Base-by-base conservation (phyloP, 2,888 invertebrate genomes). In the Empis livida region DNA sequence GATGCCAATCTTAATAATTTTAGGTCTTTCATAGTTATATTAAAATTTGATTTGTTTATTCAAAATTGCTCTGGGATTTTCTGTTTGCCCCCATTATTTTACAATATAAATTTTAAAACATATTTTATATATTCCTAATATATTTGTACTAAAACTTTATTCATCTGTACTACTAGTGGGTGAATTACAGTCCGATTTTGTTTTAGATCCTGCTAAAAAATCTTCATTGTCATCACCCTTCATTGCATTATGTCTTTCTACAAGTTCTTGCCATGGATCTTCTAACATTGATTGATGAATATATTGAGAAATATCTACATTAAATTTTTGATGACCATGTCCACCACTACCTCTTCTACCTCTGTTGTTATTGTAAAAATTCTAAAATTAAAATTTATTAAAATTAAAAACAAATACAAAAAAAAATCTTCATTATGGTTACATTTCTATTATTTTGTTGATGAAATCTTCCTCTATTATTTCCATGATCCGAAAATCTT, bases 251-350 rank as follows among this genome's bases (percentile, higher is more conserved):
- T 61, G 55, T 1, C 65, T 59, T 27, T 61, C 56, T 49, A 64
- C 53, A 5, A 67, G 48, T 2, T 63, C 60, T 1, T 51, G 53
- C 68, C 68, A 68, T 1, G 68, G 68, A 51, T 68, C 68, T 44
- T 64, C 61, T 1, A 67, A 50, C 65, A 68, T 68, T 1, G 65
- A 61, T 2, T 53, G 56, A 50, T 68, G 68, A 38, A 59, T 59
- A 45, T 62, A 68, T 3, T 46, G 35, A 14, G 32, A 32, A 16
- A 23, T 31, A 8, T 39, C 16, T 17, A 38, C 39, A 20, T 40
- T 27, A 11, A 39, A 16, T 37, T 40, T 30, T 11, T 32, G 16
- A 16, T 44, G 41, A 20, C 30, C 42, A 44, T 45, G 46, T 16
- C 15, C 31, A 9, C 38, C 39, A 10, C 42, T 17, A 39, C 48